Conservation (phyloP, 1,140 invertebrate genomes). For the Dinoponera quadriceps region DNA sequence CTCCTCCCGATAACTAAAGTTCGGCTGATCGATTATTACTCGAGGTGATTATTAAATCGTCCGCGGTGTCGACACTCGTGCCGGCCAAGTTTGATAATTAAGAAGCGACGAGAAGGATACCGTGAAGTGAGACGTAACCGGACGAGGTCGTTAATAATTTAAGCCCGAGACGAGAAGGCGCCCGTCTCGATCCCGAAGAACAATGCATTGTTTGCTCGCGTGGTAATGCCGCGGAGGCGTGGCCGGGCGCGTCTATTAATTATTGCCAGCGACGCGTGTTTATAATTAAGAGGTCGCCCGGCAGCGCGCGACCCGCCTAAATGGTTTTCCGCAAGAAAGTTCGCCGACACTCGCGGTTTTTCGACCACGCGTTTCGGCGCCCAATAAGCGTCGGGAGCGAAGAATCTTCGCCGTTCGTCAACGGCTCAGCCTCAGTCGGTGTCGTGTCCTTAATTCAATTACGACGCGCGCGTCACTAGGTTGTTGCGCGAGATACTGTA, state of each 20-base stretch:
- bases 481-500: slow-evolving; percentile 3
- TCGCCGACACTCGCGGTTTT: background rate
- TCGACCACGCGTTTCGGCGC: slow-evolving; percentile 2
- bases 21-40: slow-evolving; percentile 19
- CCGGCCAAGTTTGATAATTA: slow-evolving; percentile 62
- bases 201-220: slow-evolving; percentile 51
- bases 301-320: background rate
- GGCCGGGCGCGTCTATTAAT: slow-evolving; percentile 61
- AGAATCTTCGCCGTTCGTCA: background rate
- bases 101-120: slow-evolving; percentile 11
- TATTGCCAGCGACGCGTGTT: slow-evolving; percentile 61
- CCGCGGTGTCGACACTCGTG: background rate
- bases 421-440: background rate
- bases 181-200: slow-evolving; percentile 45
- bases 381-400: background rate
- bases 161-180: background rate
- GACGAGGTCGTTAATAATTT: slow-evolving; percentile 69
- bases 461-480: background rate
- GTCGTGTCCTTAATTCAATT: slow-evolving; percentile 1
- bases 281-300: slow-evolving; percentile 65
- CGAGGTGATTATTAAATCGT: slow-evolving; percentile 44
- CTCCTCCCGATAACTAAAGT: background rate
- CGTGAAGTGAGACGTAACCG: slow-evolving; percentile 38
- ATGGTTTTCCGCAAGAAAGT: slow-evolving; percentile 47
- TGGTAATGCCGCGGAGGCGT: slow-evolving; percentile 26